phyloP scores from a whole-genome alignment of 2,888 invertebrate genomes.

The Hydrotaea diabolus region DNA sequence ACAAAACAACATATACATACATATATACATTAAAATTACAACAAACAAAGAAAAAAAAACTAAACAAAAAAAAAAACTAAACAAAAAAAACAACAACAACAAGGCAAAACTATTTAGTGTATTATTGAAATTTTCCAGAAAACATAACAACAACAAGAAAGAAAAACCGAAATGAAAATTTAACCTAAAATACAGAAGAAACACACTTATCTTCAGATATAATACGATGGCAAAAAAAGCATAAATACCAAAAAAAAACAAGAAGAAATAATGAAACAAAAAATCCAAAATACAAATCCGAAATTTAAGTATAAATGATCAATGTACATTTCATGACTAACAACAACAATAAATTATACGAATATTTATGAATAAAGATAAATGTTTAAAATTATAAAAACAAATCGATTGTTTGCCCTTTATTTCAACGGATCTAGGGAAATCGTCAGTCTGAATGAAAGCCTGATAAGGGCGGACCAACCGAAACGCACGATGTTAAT shows the following conservation, averaged over 20 bases:
- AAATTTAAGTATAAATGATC: slow-evolving; percentile 58
- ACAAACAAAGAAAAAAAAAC: slow-evolving; percentile 22
- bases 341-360: slow-evolving; percentile 65
- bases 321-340: slow-evolving; percentile 64
- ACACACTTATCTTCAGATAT: slow-evolving; percentile 54
- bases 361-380: slow-evolving; percentile 64
- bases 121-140: slow-evolving; percentile 48
- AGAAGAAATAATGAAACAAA: slow-evolving; percentile 20
- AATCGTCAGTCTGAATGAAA: too few relatives aligned
- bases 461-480: too few relatives aligned
- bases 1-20: slow-evolving; percentile 25
- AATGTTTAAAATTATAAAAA: slow-evolving; percentile 63
- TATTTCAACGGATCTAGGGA: too few relatives aligned
- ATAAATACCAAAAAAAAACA: slow-evolving; percentile 42
- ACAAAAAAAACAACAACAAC: slow-evolving; percentile 13
- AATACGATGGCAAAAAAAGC: slow-evolving; percentile 62
- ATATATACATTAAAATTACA: slow-evolving; percentile 35
- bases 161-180: slow-evolving; percentile 57
- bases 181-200: slow-evolving; percentile 64
- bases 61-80: slow-evolving; percentile 25
- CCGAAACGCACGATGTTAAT: too few relatives aligned
- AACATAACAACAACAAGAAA: slow-evolving; percentile 47
- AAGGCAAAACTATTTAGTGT: slow-evolving; percentile 49
- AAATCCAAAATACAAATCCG: slow-evolving; percentile 46
- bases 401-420: slow-evolving; percentile 33